Evolutionary conservation across 2,797 vertebrate species (phyloP).

Genomic region (Tenualosa ilisha): DNA sequence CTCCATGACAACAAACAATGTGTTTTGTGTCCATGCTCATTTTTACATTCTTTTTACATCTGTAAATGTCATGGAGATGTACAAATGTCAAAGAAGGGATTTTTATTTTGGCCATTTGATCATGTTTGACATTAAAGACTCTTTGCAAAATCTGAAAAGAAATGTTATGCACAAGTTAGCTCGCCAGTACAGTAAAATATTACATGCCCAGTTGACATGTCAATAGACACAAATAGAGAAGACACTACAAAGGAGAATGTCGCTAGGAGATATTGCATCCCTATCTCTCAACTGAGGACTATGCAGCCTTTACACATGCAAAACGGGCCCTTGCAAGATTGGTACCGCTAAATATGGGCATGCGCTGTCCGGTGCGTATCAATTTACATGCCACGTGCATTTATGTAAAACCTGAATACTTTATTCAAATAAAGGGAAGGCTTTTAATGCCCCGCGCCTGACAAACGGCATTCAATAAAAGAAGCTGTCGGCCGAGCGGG

Average conservation of each 20-base stretch:
- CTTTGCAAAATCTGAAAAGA: neutral
- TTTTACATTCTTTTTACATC: neutral
- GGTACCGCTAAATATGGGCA: slow-evolving; percentile 31
- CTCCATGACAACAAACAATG: slow-evolving; percentile 18
- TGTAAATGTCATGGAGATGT: no score
- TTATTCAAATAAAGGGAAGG: slow-evolving; percentile 75
- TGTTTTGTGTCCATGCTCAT: neutral
- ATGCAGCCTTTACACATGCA: slow-evolving; percentile 23
- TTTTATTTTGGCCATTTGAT: neutral
- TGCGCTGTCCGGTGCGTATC: slow-evolving; percentile 26
- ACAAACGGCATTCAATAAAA: slow-evolving; percentile 72
- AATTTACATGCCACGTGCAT: slow-evolving; percentile 50
- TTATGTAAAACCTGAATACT: slow-evolving; percentile 68
- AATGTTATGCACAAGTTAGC: neutral
- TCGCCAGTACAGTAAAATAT: neutral
- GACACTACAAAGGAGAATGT: neutral
- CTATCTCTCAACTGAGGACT: neutral
- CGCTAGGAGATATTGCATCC: neutral
- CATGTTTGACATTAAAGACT: neutral
- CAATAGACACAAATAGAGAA: neutral
- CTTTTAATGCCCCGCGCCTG: slow-evolving; percentile 72
- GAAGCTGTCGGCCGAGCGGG: slow-evolving; percentile 66
- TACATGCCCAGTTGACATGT: neutral
- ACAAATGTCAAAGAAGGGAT: no score
- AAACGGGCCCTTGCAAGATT: slow-evolving; percentile 39